Conservation (phyloP, 2,888 invertebrate species). For the Lochmaea crataegi region DNA sequence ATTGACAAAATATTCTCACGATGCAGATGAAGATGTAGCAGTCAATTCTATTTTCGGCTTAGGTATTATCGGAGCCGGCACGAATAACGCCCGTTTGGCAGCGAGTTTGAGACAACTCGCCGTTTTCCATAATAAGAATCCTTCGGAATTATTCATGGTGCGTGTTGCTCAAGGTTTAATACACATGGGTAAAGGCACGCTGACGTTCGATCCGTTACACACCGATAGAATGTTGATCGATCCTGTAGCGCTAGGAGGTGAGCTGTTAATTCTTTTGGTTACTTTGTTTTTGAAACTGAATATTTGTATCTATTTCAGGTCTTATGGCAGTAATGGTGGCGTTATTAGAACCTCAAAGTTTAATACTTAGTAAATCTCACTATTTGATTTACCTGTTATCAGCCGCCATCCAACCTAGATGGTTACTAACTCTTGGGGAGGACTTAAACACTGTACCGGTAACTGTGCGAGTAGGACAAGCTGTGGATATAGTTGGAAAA, state of each 20-base stretch:
- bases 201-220: slow-evolving; percentile 95
- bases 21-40: slow-evolving; percentile 96
- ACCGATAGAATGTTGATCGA: slow-evolving; percentile 93
- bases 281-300: too few relatives aligned
- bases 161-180: slow-evolving; percentile 95
- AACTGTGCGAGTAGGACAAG: slow-evolving; percentile 91
- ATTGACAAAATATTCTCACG: slow-evolving; percentile 98
- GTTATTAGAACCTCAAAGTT: slow-evolving; percentile 58
- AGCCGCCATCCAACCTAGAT: slow-evolving; percentile 97
- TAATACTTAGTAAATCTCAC: slow-evolving; percentile 89
- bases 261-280: background rate
- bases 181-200: slow-evolving; percentile 98
- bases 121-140: slow-evolving; percentile 96
- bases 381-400: slow-evolving; percentile 94
- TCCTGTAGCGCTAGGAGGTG: slow-evolving; percentile 93
- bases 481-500: slow-evolving; percentile 98
- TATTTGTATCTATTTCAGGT: slow-evolving; percentile 49
- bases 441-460: slow-evolving; percentile 90
- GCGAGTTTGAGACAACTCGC: slow-evolving; percentile 97
- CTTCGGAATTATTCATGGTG: slow-evolving; percentile 96
- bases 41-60: slow-evolving; percentile 98
- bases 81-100: slow-evolving; percentile 90
- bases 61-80: slow-evolving; percentile 64
- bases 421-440: slow-evolving; percentile 97
- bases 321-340: slow-evolving; percentile 58